Percentiles rank a stretch among this genome's conserved stretches.
Evolutionary conservation across 2,888 invertebrate species (phyloP).

Genomic region (Heliconius aoede): DNA sequence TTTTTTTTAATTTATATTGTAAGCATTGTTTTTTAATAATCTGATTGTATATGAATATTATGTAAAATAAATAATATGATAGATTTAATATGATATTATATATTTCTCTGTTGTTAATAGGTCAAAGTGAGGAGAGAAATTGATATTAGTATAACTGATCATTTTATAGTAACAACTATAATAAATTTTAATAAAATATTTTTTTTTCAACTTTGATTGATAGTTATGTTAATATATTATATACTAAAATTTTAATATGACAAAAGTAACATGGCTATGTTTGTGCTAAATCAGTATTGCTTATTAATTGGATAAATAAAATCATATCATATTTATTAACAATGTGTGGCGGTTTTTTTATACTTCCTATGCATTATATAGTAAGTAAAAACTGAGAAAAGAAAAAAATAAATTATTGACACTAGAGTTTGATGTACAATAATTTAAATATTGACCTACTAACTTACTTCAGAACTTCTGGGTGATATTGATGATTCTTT

Average conservation of each 20-base stretch:
- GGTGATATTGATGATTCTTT: too few species aligned
- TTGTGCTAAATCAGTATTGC: slow-evolving; percentile 45
- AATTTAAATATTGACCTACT: too few species aligned
- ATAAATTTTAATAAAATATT: not conserved
- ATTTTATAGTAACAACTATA: not conserved
- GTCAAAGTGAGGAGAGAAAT: not conserved
- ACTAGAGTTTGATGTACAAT: too few species aligned
- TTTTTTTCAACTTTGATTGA: not conserved
- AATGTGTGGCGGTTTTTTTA: slow-evolving; percentile 34
- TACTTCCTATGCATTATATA: not conserved
- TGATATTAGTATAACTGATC: not conserved
- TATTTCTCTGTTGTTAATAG: not conserved
- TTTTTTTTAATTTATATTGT: not conserved
- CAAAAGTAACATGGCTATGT: slow-evolving; percentile 8
- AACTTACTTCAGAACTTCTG: too few species aligned
- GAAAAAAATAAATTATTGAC: too few species aligned
- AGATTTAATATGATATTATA: not conserved
- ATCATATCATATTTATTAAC: slow-evolving; percentile 48
- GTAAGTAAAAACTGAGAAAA: not conserved
- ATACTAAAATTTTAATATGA: slow-evolving; percentile 3
- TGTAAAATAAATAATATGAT: not conserved
- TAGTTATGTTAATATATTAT: not conserved
- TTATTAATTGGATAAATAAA: slow-evolving; percentile 42
- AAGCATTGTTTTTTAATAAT: not conserved
- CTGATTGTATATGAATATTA: not conserved